Evolutionary conservation across 2,797 vertebrate species (phyloP).

Genomic region (Australoheros facetus): DNA sequence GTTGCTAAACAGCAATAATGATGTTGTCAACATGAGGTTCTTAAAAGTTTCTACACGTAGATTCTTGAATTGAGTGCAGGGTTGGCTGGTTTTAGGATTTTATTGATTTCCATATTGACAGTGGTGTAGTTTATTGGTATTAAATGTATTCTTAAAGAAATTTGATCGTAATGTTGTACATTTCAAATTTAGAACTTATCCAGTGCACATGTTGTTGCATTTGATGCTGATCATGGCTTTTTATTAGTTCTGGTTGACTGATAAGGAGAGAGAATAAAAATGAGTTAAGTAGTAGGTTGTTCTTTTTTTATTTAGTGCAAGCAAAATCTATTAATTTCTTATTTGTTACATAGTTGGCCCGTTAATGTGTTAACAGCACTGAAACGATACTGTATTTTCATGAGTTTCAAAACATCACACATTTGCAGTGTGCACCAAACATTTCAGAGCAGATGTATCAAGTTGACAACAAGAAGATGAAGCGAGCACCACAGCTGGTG

Average conservation of each 20-base stretch:
- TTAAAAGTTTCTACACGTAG: slow-evolving; percentile 5
- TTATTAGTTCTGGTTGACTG: neutral
- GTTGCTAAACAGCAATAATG: slow-evolving; percentile 68
- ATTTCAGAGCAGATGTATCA: neutral
- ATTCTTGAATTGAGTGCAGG: neutral
- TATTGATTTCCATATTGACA: neutral
- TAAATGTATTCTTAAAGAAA: neutral
- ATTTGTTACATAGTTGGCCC: neutral
- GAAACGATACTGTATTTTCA: neutral
- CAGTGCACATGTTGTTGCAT: neutral
- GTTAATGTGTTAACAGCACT: neutral
- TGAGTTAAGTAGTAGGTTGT: too few species aligned
- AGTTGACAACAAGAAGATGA: slow-evolving; percentile 1
- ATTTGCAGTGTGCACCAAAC: neutral
- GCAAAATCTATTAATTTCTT: neutral
- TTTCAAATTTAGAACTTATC: neutral
- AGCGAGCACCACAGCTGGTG: neutral
- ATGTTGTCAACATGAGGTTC: slow-evolving; percentile 32
- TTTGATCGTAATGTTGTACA: too few species aligned
- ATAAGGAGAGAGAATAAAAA: too few species aligned
- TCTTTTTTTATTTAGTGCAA: too few species aligned
- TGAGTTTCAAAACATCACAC: neutral
- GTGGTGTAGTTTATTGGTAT: neutral
- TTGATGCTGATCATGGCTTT: neutral
- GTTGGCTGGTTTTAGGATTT: neutral